Conservation (phyloP, 2,113 vertebrate species). For the Lophura nycthemera region DNA sequence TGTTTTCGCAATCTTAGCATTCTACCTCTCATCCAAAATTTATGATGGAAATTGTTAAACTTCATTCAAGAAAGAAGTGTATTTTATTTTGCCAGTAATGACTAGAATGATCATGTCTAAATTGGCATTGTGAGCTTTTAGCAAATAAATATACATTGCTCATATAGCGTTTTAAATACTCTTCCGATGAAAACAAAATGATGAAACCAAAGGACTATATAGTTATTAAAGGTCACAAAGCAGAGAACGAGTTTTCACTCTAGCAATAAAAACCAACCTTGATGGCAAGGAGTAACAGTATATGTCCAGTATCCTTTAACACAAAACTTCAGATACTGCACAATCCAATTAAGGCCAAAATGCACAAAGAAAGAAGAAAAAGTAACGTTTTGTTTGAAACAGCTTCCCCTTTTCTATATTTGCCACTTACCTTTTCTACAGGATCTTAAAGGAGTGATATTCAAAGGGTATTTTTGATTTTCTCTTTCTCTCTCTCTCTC, state of each 20-base stretch:
- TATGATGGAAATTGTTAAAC: background rate
- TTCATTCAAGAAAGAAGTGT: background rate
- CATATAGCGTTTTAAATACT: background rate
- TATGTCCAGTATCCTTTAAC: conserved; percentile 14
- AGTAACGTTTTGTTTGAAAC: conserved; percentile 3
- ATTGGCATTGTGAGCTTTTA: background rate
- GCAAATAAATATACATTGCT: background rate
- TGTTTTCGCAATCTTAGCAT: background rate
- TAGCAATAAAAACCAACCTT: background rate
- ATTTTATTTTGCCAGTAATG: background rate
- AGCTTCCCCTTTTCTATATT: background rate
- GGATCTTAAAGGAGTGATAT: background rate
- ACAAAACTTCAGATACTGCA: conserved; percentile 9
- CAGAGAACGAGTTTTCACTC: background rate
- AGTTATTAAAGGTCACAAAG: conserved; percentile 1
- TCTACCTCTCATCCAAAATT: conserved; percentile 2
- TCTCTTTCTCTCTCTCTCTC: background rate
- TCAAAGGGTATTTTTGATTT: background rate
- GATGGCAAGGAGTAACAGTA: conserved; percentile 19
- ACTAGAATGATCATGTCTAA: background rate
- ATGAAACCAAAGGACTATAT: conserved; percentile 2
- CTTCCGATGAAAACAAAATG: conserved; percentile 11
- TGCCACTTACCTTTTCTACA: background rate
- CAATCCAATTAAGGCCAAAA: conserved; percentile 6
- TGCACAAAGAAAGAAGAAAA: conserved; percentile 3